Conservation (phyloP, 2,113 vertebrate species). For the Orthonyx spaldingii region DNA sequence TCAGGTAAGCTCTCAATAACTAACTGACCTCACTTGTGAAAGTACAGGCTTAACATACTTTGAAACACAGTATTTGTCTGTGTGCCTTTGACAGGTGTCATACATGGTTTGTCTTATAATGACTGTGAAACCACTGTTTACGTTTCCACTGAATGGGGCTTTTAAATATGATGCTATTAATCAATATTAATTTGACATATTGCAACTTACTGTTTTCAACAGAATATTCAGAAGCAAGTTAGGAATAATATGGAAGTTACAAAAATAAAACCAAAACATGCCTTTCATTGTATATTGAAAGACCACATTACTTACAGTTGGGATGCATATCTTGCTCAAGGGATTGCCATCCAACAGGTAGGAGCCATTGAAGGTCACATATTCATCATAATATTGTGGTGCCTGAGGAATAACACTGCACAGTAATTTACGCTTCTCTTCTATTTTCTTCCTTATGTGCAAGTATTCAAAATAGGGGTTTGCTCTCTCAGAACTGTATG, state of each 20-base stretch:
- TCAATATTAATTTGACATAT: not conserved
- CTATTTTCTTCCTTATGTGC: conserved; percentile 96
- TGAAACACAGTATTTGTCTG: not conserved
- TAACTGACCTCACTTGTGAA: not conserved
- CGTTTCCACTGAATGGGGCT: not conserved
- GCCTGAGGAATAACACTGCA: conserved; percentile 96
- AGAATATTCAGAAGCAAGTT: not conserved
- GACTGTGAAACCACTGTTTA: not conserved
- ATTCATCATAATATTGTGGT: conserved; percentile 97
- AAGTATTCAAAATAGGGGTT: conserved; percentile 98
- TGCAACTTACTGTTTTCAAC: not conserved
- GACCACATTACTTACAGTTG: conserved; percentile 82
- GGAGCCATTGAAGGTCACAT: conserved; percentile 96
- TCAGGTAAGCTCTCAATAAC: not conserved
- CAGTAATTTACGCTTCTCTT: conserved; percentile 94
- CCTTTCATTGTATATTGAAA: not conserved
- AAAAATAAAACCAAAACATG: not conserved
- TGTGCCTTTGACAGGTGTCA: not conserved
- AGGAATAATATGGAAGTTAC: not conserved
- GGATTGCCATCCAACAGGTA: conserved; percentile 97
- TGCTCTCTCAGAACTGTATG: conserved; percentile 94
- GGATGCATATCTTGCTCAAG: conserved; percentile 97
- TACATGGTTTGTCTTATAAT: not conserved
- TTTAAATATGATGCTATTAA: not conserved
- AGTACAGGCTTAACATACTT: not conserved